Percentiles rank a stretch among this genome's conserved stretches.
phyloP scores from a whole-genome alignment of 2,888 invertebrate species.

The Noctua janthina region DNA sequence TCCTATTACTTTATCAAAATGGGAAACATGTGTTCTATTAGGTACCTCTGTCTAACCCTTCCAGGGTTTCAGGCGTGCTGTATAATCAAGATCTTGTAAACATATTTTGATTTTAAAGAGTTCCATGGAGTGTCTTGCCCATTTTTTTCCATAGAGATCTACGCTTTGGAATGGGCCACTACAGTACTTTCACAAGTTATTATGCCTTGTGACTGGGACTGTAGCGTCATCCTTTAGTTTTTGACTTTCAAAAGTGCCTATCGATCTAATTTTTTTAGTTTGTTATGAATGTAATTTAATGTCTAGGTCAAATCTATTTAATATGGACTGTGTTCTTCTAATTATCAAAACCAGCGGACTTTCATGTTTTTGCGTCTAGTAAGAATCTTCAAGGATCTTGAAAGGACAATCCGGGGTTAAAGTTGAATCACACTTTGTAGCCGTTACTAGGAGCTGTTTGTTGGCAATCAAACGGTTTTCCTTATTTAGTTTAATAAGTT shows the following conservation, averaged over 20 bases:
- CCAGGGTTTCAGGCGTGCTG: not conserved
- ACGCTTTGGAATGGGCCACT: too few relatives aligned
- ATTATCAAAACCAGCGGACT: not conserved
- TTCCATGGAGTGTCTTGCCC: too few relatives aligned
- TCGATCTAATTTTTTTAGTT: not conserved
- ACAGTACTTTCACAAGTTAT: too few relatives aligned
- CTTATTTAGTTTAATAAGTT: conserved; percentile 25
- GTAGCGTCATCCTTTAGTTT: too few relatives aligned
- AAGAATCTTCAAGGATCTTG: conserved; percentile 30
- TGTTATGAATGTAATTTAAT: not conserved
- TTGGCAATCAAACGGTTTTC: conserved; percentile 27
- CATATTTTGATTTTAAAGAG: too few relatives aligned
- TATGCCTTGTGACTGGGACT: too few relatives aligned
- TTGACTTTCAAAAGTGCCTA: too few relatives aligned
- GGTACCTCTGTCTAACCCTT: not conserved
- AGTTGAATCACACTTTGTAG: conserved; percentile 17
- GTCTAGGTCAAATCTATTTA: not conserved
- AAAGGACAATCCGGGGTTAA: conserved; percentile 32
- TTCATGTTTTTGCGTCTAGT: not conserved
- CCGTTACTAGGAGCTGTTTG: conserved; percentile 15
- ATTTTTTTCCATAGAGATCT: too few relatives aligned
- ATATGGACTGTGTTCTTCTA: too few relatives aligned
- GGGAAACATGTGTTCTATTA: too few relatives aligned
- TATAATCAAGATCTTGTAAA: too few relatives aligned
- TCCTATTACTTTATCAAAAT: not conserved